Conservation (phyloP, 2,888 invertebrate species). For the Leistus spinibarbis region DNA sequence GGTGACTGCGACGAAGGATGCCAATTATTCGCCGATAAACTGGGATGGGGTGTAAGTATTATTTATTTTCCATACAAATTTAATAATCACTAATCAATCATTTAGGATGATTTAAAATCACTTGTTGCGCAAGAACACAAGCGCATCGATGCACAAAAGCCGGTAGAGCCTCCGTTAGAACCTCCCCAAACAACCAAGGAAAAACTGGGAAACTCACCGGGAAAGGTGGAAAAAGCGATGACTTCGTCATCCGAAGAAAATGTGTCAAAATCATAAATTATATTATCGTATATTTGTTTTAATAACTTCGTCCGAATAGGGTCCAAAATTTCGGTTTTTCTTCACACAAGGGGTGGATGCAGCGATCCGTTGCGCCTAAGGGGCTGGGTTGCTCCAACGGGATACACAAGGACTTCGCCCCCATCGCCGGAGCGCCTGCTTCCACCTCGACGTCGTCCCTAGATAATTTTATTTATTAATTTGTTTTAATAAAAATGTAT, state of each 20-base stretch:
- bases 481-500: not conserved
- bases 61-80: slow-evolving; percentile 5
- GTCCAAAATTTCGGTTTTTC: slow-evolving; percentile 83
- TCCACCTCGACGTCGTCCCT: slow-evolving; percentile 72
- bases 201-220: not conserved
- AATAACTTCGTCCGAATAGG: slow-evolving; percentile 96
- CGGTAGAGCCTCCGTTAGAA: slow-evolving; percentile 43
- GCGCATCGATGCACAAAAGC: slow-evolving; percentile 58
- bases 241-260: not conserved
- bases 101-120: slow-evolving; percentile 67
- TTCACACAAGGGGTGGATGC: slow-evolving; percentile 86
- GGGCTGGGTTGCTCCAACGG: slow-evolving; percentile 86
- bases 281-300: slow-evolving; percentile 47
- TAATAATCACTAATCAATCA: slow-evolving; percentile 38
- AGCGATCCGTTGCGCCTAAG: slow-evolving; percentile 69
- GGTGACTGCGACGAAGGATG: slow-evolving; percentile 87
- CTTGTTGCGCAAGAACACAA: slow-evolving; percentile 65
- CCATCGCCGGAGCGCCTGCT: slow-evolving; percentile 92
- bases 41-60: slow-evolving; percentile 77
- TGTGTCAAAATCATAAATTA: slow-evolving; percentile 26
- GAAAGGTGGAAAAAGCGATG: not conserved
- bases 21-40: slow-evolving; percentile 70
- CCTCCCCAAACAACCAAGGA: not conserved
- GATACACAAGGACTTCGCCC: slow-evolving; percentile 98
- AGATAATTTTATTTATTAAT: slow-evolving; percentile 36